Conservation (phyloP, 2,113 vertebrate species). For the Probosciger aterrimus region DNA sequence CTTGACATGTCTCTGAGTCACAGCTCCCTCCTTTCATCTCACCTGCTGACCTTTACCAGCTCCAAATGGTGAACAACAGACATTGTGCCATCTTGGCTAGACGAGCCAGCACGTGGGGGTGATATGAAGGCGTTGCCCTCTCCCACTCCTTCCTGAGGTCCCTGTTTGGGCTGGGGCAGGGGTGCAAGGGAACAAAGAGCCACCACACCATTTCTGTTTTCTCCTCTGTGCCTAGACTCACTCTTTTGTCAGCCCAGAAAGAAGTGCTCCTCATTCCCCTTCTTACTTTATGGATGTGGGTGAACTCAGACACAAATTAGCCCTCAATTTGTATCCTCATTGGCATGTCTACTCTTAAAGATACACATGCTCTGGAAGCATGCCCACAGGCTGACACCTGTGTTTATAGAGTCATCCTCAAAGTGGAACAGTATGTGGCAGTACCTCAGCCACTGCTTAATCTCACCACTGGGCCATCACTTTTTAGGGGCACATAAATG, state of each 20-base stretch:
- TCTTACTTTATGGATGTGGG: background rate
- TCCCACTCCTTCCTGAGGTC: background rate
- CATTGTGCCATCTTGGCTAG: background rate
- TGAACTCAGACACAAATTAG: background rate
- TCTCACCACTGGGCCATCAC: background rate
- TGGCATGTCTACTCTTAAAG: background rate
- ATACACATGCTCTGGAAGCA: background rate
- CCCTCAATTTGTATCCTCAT: background rate
- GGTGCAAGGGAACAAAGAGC: background rate
- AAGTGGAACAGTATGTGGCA: background rate
- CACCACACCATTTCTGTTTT: background rate
- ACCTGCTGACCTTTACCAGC: conserved; percentile 47
- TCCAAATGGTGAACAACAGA: background rate
- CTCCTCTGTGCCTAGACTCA: background rate
- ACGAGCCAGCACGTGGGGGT: background rate
- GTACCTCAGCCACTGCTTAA: background rate
- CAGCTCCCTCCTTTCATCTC: conserved; percentile 6
- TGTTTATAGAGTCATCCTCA: background rate
- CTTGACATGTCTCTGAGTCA: conserved; percentile 48
- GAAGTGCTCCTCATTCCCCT: background rate
- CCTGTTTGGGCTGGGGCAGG: background rate
- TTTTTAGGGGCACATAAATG: background rate
- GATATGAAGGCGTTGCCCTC: background rate
- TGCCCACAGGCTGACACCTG: background rate
- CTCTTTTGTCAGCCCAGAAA: background rate